Percentiles rank a stretch among this genome's conserved stretches.
phyloP scores from a whole-genome alignment of 2,888 invertebrate genomes.

The Sesia bembeciformis region DNA sequence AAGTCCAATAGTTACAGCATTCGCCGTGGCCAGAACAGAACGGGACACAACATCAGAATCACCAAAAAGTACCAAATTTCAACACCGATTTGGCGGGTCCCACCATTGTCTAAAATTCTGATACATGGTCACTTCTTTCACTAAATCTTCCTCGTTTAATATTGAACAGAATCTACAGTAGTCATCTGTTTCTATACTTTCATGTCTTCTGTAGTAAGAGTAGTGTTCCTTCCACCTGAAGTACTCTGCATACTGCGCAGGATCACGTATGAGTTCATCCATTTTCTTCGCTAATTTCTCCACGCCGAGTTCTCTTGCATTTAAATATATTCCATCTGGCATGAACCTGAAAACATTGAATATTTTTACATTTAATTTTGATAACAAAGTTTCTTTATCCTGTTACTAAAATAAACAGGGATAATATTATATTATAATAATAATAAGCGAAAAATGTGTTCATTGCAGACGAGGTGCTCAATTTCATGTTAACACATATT shows the following conservation, averaged over 20 bases:
- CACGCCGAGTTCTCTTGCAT: constrained; percentile 33
- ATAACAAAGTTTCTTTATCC: no score
- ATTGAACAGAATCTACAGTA: constrained; percentile 49
- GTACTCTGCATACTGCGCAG: constrained; percentile 36
- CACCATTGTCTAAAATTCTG: constrained; percentile 44
- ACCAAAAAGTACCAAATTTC: not conserved
- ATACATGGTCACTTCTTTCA: constrained; percentile 27
- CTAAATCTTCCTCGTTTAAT: constrained; percentile 32
- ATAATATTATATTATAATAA: no score
- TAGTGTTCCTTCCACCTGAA: constrained; percentile 58
- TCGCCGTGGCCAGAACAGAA: no score
- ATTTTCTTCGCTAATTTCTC: constrained; percentile 36
- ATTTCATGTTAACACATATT: no score
- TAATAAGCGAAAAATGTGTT: no score
- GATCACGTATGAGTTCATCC: constrained; percentile 33
- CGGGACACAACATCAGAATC: no score
- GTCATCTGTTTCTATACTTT: constrained; percentile 40
- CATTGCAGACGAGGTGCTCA: no score
- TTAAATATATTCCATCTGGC: constrained; percentile 50
- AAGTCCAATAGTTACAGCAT: no score
- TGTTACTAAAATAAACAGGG: no score
- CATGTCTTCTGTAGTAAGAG: constrained; percentile 29
- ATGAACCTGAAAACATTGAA: constrained; percentile 58
- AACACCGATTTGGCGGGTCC: constrained; percentile 22
- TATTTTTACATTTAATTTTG: not conserved